A percentile compares a stretch with the other conserved stretches of the same genome.
These are phyloP conservation scores for Aphelenchoides fujianensis DNA, from an alignment of 1,140 invertebrate species.

Conservation along the genomic window DNA sequence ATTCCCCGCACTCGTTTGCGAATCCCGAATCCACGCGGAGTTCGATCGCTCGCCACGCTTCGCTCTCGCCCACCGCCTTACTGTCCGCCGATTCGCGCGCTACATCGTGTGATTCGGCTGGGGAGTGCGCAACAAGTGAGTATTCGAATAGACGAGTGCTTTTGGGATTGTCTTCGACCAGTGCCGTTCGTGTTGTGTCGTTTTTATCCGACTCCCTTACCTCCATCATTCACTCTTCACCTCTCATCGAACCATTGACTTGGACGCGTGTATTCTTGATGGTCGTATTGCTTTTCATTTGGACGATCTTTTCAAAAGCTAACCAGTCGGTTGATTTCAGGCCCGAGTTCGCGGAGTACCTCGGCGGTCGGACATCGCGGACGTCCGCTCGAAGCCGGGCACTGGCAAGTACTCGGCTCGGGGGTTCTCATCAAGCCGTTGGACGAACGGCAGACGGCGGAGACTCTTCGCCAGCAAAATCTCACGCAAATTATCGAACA, in stretches of 20 bases:
- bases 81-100: neutral
- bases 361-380: neutral
- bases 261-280: too few species aligned
- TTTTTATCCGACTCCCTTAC: too few species aligned
- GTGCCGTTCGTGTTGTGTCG: too few species aligned
- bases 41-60: slow-evolving; percentile 11
- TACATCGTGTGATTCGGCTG: neutral
- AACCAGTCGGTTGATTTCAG: too few species aligned
- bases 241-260: too few species aligned
- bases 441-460: slow-evolving; percentile 25
- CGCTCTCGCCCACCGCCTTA: neutral
- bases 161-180: too few species aligned
- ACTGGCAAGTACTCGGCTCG: slow-evolving; percentile 43
- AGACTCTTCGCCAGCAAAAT: slow-evolving; percentile 28
- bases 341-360: neutral
- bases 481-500: slow-evolving; percentile 23
- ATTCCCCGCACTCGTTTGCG: neutral
- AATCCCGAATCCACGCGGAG: neutral
- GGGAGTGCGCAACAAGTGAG: neutral
- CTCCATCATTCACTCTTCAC: too few species aligned
- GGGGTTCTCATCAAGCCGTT: slow-evolving; percentile 46
- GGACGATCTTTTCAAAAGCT: too few species aligned
- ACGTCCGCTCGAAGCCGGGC: slow-evolving; percentile 31
- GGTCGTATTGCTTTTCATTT: neutral
- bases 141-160: too few species aligned